A percentile compares a stretch with the other conserved stretches of the same genome.
Conservation (phyloP, 2,797 vertebrate genomes). For the Ficedula albicollis region DNA sequence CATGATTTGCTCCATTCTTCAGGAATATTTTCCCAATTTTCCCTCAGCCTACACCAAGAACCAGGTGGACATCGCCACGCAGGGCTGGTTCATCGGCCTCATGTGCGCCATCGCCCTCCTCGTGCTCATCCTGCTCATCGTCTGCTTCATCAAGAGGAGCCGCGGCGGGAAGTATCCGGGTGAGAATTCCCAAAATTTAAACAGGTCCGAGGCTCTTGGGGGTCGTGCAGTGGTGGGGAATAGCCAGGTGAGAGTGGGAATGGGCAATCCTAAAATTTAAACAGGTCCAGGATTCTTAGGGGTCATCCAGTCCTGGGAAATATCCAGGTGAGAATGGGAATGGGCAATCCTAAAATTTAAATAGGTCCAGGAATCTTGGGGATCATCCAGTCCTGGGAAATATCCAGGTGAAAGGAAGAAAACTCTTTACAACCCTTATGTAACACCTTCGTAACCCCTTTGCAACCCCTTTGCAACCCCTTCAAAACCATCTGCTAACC, state of each 20-base stretch:
- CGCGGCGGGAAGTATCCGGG: constrained; percentile 97
- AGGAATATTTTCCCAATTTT: neutral
- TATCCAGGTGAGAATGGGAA: neutral
- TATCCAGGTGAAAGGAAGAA: too few species aligned
- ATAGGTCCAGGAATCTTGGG: too few species aligned
- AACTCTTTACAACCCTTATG: neutral
- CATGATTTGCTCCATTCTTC: accelerated
- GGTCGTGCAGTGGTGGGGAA: accelerated
- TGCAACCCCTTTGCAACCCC: accelerated
- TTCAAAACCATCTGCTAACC: neutral
- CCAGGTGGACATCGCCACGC: constrained; percentile 94
- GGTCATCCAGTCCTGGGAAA: accelerated
- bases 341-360: too few species aligned
- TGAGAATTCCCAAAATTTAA: constrained; percentile 5
- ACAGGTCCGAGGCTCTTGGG: accelerated
- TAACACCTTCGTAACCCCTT: neutral
- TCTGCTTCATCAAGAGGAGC: constrained; percentile 99
- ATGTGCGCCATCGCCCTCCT: constrained; percentile 98
- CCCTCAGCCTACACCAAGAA: constrained; percentile 91
- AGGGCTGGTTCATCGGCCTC: constrained; percentile 99
- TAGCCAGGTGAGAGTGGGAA: neutral
- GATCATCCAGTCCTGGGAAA: too few species aligned
- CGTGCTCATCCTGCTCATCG: constrained; percentile 94
- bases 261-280: neutral
- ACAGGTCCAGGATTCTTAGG: accelerated